Percentiles rank a stretch among this genome's conserved stretches.
Conservation (phyloP, 2,113 vertebrate genomes). For the Catharus minimus region DNA sequence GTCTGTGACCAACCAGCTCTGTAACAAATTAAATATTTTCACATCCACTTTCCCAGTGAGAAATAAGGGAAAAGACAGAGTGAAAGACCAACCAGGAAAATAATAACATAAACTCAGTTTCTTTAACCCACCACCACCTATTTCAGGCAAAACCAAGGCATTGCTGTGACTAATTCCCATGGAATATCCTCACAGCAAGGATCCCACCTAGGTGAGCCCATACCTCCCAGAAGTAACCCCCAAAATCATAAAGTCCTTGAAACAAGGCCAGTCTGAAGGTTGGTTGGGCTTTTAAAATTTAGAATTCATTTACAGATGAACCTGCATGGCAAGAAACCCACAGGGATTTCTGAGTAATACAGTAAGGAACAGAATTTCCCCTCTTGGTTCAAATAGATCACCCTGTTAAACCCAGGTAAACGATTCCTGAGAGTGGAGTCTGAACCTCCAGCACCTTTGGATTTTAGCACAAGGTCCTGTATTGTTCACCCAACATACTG, state of each 20-base stretch:
- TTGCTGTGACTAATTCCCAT: not conserved
- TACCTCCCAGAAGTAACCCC: fast-evolving
- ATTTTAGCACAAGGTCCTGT: not conserved
- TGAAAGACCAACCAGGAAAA: not conserved
- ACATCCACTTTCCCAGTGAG: not conserved
- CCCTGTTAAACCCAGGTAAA: not conserved
- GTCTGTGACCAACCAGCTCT: not conserved
- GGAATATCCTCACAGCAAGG: not conserved
- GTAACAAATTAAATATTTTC: not conserved
- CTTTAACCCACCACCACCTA: not conserved
- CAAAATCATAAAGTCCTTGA: not conserved
- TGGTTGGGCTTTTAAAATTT: not conserved
- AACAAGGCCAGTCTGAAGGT: not conserved
- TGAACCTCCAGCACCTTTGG: not conserved
- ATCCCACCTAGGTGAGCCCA: not conserved
- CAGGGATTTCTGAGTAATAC: not conserved
- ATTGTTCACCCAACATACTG: not conserved
- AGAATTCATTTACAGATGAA: not conserved
- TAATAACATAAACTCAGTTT: not conserved
- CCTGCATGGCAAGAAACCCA: not conserved
- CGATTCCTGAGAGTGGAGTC: not conserved
- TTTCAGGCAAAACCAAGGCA: not conserved
- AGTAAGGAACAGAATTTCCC: not conserved
- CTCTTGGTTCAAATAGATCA: not conserved
- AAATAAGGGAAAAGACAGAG: not conserved